phyloP scores from a whole-genome alignment of 2,797 vertebrate genomes.

The Pygocentrus nattereri region DNA sequence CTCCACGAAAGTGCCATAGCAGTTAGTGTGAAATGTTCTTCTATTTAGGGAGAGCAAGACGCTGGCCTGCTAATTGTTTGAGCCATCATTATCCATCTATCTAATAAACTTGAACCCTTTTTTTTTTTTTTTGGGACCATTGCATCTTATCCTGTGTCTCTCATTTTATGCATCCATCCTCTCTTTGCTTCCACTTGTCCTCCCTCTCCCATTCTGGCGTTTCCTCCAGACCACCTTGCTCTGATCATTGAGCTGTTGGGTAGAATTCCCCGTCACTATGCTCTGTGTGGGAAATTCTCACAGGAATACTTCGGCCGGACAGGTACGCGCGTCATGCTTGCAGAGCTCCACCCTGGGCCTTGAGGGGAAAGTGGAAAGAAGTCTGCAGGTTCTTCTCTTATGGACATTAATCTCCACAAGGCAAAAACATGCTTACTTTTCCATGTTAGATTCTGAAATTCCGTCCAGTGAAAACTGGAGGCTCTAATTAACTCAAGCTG shows the following conservation, averaged over 20 bases:
- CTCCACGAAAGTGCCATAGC: not conserved
- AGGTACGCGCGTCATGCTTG: slow-evolving; percentile 73
- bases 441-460: not conserved
- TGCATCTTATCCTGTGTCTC: slow-evolving; percentile 61
- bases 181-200: slow-evolving; percentile 23
- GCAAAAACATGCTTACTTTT: not conserved
- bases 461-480: not conserved
- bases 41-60: not conserved
- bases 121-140: slow-evolving; percentile 4
- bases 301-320: slow-evolving; percentile 84
- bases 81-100: not conserved
- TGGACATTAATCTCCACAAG: not conserved
- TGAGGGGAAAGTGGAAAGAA: slow-evolving; percentile 2
- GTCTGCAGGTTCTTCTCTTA: slow-evolving; percentile 16
- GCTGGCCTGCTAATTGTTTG: not conserved
- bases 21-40: not conserved
- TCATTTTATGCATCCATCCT: slow-evolving; percentile 32
- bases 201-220: slow-evolving; percentile 45
- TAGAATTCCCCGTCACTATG: slow-evolving; percentile 83
- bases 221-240: slow-evolving; percentile 82
- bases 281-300: slow-evolving; percentile 84
- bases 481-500: not conserved
- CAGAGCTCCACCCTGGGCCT: slow-evolving; percentile 59
- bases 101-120: no score
- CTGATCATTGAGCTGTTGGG: slow-evolving; percentile 85